phyloP scores from a whole-genome alignment of 2,888 invertebrate genomes.

The Epistrophe grossulariae region DNA sequence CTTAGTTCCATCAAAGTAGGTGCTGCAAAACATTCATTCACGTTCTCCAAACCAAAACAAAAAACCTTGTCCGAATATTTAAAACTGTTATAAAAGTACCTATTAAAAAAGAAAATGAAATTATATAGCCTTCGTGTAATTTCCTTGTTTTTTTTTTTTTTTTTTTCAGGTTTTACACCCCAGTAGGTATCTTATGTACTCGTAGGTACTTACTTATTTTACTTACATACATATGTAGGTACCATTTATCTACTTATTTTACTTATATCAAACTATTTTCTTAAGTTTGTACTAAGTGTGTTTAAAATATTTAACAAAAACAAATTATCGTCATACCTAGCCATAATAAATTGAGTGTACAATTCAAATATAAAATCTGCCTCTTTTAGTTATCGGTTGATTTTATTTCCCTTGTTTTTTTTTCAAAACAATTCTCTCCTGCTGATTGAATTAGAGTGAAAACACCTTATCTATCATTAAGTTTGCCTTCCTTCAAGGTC shows the following conservation, averaged over 20 bases:
- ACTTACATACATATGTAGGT: background rate
- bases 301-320: background rate
- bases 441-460: background rate
- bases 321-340: background rate
- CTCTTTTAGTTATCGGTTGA: background rate
- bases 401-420: background rate
- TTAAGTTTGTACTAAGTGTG: background rate
- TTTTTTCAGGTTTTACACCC: background rate
- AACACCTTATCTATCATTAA: slow-evolving; percentile 1
- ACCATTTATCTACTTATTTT: background rate
- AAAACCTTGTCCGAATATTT: background rate
- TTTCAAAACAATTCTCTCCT: background rate
- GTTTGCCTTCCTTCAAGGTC: slow-evolving; percentile 18
- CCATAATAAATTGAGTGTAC: background rate
- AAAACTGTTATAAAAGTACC: background rate
- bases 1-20: too few relatives aligned
- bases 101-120: slow-evolving; percentile 12
- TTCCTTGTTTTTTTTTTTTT: slow-evolving; percentile 8
- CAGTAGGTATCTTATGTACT: background rate
- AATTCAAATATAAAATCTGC: background rate
- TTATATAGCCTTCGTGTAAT: background rate
- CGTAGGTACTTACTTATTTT: background rate
- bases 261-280: background rate
- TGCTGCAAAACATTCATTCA: background rate
- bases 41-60: background rate